Base-by-base conservation (phyloP, 2,888 invertebrate genomes). In the Melikaiella ostensackeni region DNA sequence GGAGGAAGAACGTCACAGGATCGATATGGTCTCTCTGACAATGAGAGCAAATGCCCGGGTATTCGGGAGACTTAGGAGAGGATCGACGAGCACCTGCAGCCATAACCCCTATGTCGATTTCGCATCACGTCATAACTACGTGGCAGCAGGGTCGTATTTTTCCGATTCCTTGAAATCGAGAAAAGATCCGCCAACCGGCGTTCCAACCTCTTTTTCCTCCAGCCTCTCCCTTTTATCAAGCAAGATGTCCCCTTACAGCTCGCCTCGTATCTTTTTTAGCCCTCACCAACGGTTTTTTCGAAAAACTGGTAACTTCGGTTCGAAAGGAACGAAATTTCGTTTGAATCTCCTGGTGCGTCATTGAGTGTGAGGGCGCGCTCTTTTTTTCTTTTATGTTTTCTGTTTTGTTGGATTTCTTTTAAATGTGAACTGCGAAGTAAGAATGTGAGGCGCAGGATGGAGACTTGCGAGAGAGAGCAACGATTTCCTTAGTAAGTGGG, bases 391-490 rank as follows among this genome's bases (percentile, higher is more conserved):
- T 66, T 61, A 30, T 59, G 33, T 30, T 46, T 50, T 42, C 19
- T 61, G 13, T 27, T 33, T 70, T 50, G 46, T 27, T 66, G 5
- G n/a, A 27, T 46, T n/a, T 70, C 46, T 9, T 9, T 24, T 9
- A 70, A 19, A 27, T 33, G 33, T 35, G 74, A 70, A 78, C 74
- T 38, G 74, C 57, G 70, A 33, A 74, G 42, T 33, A 59, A 74
- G 73, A 24, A 73, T 66, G 66, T 57, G 42, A 63, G 50, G 75
- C 46, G 30, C 46, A 70, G 30, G 66, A 24, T 66, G 42, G 38
- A 63, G 61, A 50, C 61, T 57, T 77, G 55, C 62, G 59, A 77
- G 78, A 81, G 80, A 80, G 83, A 78, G 82, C 79, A 66, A 42
- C 30, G 70, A 70, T 70, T 50, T 70, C 50, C 50, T n/a, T 30